Evolutionary conservation across 2,888 invertebrate species (phyloP).

Genomic region (Tanaodytes sp.): DNA sequence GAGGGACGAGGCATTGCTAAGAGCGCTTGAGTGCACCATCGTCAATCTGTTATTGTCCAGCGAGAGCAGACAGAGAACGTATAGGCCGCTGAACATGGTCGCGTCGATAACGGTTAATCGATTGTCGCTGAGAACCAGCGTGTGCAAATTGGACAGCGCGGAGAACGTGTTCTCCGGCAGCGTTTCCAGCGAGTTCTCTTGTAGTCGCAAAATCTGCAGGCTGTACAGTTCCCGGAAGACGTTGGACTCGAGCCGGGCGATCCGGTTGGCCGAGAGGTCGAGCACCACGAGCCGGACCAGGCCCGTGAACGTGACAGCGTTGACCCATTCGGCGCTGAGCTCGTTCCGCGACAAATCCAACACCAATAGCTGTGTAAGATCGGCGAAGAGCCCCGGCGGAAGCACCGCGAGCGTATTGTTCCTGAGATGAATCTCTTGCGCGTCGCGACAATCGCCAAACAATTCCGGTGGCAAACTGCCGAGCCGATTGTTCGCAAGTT

Average conservation of each 20-base stretch:
- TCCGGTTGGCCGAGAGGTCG: slow-evolving; percentile 84
- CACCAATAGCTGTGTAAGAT: slow-evolving; percentile 82
- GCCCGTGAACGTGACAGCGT: slow-evolving; percentile 85
- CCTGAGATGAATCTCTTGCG: slow-evolving; percentile 86
- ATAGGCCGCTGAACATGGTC: slow-evolving; percentile 84
- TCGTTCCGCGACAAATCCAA: slow-evolving; percentile 86
- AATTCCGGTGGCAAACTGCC: slow-evolving; percentile 86
- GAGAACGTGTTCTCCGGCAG: slow-evolving; percentile 86
- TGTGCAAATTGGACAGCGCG: slow-evolving; percentile 84
- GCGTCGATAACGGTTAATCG: slow-evolving; percentile 83
- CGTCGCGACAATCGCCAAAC: slow-evolving; percentile 83
- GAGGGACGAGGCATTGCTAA: slow-evolving; percentile 85
- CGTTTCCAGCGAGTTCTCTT: slow-evolving; percentile 84
- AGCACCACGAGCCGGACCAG: slow-evolving; percentile 84
- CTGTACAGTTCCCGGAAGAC: slow-evolving; percentile 86
- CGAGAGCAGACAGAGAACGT: slow-evolving; percentile 83
- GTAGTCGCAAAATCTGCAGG: slow-evolving; percentile 85
- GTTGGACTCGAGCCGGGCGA: slow-evolving; percentile 83
- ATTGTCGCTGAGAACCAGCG: slow-evolving; percentile 86
- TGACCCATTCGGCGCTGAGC: slow-evolving; percentile 87
- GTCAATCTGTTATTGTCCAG: slow-evolving; percentile 86
- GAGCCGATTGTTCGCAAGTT: slow-evolving; percentile 86
- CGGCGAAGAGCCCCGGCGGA: slow-evolving; percentile 82
- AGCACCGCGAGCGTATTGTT: slow-evolving; percentile 88
- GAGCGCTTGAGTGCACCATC: slow-evolving; percentile 82